Conservation (phyloP, 2,113 vertebrate genomes). For the Sciurus niger region DNA sequence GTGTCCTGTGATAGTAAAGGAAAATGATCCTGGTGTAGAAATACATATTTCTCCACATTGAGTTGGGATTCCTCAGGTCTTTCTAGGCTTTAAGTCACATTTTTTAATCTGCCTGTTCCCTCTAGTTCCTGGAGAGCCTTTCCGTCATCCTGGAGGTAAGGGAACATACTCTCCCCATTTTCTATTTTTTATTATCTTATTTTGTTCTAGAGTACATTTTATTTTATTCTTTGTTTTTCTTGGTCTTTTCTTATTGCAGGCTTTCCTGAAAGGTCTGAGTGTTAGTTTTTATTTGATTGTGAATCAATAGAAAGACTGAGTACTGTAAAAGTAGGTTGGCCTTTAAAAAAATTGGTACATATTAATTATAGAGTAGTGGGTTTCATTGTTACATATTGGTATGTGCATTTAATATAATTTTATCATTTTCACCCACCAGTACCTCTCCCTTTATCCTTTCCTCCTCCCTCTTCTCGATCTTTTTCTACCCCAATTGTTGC, state of each 20-base stretch:
- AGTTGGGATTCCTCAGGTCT: neutral
- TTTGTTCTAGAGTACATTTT: constrained; percentile 32
- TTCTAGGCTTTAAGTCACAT: neutral
- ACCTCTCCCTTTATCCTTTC: neutral
- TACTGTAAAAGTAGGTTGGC: neutral
- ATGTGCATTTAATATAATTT: neutral
- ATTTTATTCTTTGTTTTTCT: neutral
- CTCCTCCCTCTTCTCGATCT: neutral
- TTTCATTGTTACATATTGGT: neutral
- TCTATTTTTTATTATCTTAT: neutral
- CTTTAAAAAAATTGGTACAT: neutral
- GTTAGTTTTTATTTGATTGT: constrained; percentile 2
- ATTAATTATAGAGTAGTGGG: neutral
- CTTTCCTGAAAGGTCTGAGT: neutral
- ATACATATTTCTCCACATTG: neutral
- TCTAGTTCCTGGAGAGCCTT: neutral
- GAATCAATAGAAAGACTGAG: neutral
- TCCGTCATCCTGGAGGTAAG: neutral
- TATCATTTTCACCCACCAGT: neutral
- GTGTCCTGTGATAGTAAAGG: neutral
- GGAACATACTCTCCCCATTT: neutral
- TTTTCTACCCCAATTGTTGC: neutral
- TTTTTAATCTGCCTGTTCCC: neutral
- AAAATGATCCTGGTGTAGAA: neutral
- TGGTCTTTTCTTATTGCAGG: neutral